phyloP scores from a whole-genome alignment of 92 coral and sea anemone genomes.

The Actinostola sp. region DNA sequence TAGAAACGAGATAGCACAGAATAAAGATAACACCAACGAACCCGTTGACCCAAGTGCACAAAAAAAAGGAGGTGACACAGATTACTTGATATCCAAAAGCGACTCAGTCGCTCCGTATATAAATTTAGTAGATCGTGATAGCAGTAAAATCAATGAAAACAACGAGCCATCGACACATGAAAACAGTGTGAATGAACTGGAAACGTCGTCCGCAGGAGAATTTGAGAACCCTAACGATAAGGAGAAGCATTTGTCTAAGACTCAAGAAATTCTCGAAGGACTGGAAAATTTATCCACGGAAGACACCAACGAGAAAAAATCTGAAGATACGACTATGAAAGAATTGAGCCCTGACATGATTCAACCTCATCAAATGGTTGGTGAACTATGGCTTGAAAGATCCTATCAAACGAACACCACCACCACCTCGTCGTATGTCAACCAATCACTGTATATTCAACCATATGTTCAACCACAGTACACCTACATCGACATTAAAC shows the following conservation, averaged over 20 bases:
- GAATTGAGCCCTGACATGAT: conserved; percentile 1
- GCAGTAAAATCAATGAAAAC: background rate
- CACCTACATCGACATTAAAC: conserved; percentile 38
- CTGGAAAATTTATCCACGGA: conserved; percentile 65
- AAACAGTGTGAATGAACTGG: conserved; percentile 4
- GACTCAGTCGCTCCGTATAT: conserved; percentile 17
- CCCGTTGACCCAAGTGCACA: background rate
- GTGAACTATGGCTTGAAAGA: conserved; percentile 3
- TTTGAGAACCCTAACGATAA: background rate
- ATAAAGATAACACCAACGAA: background rate
- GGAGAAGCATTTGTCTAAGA: conserved; percentile 17
- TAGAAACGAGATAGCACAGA: background rate
- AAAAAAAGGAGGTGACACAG: background rate
- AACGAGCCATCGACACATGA: background rate
- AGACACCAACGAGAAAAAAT: conserved; percentile 12
- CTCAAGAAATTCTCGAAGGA: conserved; percentile 59
- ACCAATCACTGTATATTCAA: background rate
- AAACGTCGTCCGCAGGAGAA: conserved; percentile 5
- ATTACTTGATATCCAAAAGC: background rate
- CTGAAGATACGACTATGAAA: background rate
- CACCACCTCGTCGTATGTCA: background rate
- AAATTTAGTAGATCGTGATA: conserved; percentile 4
- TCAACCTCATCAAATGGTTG: conserved; percentile 1
- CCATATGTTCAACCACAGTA: conserved; percentile 20
- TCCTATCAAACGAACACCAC: background rate